Evolutionary conservation across 2,797 vertebrate species (phyloP), one percentile per base, ranked within the genome.

Genomic region (Smutsia temminckii): DNA sequence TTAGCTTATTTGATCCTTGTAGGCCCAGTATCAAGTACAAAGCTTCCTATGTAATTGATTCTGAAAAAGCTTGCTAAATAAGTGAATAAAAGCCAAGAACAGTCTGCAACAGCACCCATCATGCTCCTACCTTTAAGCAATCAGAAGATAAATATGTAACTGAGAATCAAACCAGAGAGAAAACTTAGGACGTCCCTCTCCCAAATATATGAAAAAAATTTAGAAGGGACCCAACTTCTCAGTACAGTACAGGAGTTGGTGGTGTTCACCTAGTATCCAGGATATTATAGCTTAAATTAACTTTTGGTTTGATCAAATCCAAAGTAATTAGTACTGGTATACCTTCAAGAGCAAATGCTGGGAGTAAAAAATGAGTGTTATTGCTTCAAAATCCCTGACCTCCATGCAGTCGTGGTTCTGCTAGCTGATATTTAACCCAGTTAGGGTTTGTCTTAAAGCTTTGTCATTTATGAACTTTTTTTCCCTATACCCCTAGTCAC

Each of bases 1-100:
- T 63, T 55, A 51, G 5, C 61, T 77, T 20, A 27, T 64, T 25
- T 18, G 27, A 34, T 49, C 92, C 25, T 46, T 51, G 17, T 69
- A 53, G 40, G 6, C 6, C 34, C 49, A 80, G 12, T 4, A 6
- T 49, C 4, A 93, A 84, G n/a, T 40, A 8, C 42, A 88, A 92
- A 80, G 25, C 20, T 87, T 34, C 6, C 57, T 75, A 68, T 27
- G 4, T 9, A 69, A 84, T 8, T 23, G 13, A 55, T 68, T 85
- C 69, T 92, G 53, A 66, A 94, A 91, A 89, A 80, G 7, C 40
- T 72, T 80, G 53, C 12, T 80, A 87, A 90, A 74, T 61, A 86
- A 91, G 78, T 40, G 29, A 95, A 88, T 81, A 85, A 79, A 68
- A 20, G n/a, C 23, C 57, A 84, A 20, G 25, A 81, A 27, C 80